Conservation (phyloP, 92 coral and sea anemone species). For the Epizoanthus scotinus region DNA sequence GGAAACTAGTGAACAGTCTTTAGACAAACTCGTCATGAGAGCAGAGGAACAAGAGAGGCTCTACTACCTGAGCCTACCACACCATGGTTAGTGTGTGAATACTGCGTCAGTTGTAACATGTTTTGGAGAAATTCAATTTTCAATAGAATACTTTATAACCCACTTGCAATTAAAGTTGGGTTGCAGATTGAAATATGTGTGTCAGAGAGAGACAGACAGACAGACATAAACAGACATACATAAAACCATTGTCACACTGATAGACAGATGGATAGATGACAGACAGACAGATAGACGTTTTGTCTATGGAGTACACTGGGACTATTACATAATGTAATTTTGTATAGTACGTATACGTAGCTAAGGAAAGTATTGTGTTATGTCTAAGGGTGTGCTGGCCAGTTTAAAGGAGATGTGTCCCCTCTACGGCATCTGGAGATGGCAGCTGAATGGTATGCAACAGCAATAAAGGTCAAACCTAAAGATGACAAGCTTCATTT, state of each 20-base stretch:
- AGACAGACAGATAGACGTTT: neutral
- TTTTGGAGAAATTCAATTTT: too few relatives aligned
- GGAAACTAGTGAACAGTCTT: constrained; percentile 83
- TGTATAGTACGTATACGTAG: too few relatives aligned
- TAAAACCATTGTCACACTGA: too few relatives aligned
- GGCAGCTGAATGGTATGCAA: constrained; percentile 91
- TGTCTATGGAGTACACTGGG: neutral
- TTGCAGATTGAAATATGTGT: too few relatives aligned
- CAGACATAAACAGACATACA: too few relatives aligned
- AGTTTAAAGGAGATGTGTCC: constrained; percentile 74
- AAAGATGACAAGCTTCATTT: constrained; percentile 88
- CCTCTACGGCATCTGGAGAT: constrained; percentile 76
- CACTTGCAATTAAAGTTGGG: too few relatives aligned
- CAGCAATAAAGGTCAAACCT: constrained; percentile 88
- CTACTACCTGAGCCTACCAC: constrained; percentile 72
- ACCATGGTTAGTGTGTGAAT: constrained; percentile 64
- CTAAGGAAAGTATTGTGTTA: neutral
- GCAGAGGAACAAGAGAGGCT: constrained; percentile 69
- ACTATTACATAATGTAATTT: neutral
- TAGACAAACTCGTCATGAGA: constrained; percentile 59
- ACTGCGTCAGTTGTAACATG: too few relatives aligned
- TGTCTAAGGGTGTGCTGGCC: constrained; percentile 82
- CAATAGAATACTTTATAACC: too few relatives aligned
- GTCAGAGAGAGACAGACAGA: too few relatives aligned
- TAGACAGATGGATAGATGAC: too few relatives aligned